These are phyloP conservation scores for Holothuria leucospilota DNA, from an alignment of 53 echinoderm and acorn worm genomes.

Conservation along the genomic window DNA sequence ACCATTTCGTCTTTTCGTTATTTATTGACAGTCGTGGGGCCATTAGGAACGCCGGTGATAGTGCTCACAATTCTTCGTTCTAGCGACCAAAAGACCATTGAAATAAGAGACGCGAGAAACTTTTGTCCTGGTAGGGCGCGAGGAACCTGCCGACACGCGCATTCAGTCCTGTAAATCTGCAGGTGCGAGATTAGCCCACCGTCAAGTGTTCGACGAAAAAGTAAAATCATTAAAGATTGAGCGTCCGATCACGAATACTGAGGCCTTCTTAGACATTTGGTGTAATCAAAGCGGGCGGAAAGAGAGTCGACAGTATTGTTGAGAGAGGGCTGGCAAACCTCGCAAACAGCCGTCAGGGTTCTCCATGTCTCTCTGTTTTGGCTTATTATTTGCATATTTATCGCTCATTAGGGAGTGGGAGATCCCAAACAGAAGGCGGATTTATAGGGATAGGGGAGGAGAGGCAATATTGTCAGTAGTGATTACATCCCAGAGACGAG, in stretches of 20 bases:
- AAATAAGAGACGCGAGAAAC: conserved; percentile 88
- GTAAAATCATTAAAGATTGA: conserved; percentile 78
- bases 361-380: conserved; percentile 75
- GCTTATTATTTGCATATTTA: conserved; percentile 96
- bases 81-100: conserved; percentile 79
- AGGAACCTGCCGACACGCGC: conserved; percentile 76
- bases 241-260: conserved; percentile 80
- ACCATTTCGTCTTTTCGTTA: conserved; percentile 93
- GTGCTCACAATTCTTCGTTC: conserved; percentile 93
- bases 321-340: conserved; percentile 34
- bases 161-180: conserved; percentile 47
- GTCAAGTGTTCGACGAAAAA: conserved; percentile 81
- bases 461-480: conserved; percentile 55
- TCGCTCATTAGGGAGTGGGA: conserved; percentile 84
- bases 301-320: conserved; percentile 58
- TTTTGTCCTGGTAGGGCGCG: conserved; percentile 92
- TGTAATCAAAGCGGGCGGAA: conserved; percentile 81
- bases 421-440: conserved; percentile 58
- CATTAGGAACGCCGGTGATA: conserved; percentile 91
- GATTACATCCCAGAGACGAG: conserved; percentile 8
- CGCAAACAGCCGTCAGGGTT: conserved; percentile 27
- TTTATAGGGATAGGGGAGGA: conserved; percentile 66
- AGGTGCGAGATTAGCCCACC: conserved; percentile 78
- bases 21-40: conserved; percentile 99
- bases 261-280: conserved; percentile 94